Percentiles rank a stretch among this genome's conserved stretches.
Evolutionary conservation across 2,113 vertebrate genomes (phyloP).

Genomic region (Amia ocellicauda): DNA sequence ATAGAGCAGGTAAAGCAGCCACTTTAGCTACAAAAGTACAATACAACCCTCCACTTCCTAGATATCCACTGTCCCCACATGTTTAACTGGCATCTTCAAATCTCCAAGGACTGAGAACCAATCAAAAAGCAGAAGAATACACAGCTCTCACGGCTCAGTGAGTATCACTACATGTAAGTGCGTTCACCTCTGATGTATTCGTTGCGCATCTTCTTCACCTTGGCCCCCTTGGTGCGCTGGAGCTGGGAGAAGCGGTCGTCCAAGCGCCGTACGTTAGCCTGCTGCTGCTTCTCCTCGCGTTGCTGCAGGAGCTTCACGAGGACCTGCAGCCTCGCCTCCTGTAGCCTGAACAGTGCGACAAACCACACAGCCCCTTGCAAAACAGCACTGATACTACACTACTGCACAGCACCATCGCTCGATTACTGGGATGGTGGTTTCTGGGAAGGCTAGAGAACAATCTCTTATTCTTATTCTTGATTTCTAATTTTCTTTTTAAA

Average conservation of each 20-base stretch:
- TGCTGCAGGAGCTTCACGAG: conserved; percentile 65
- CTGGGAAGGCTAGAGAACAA: background rate
- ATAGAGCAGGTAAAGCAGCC: too few species aligned
- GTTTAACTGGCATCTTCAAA: too few species aligned
- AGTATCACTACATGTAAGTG: too few species aligned
- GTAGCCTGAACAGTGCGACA: conserved; percentile 62
- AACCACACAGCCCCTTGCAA: background rate
- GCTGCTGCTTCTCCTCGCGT: conserved; percentile 57
- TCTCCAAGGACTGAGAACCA: too few species aligned
- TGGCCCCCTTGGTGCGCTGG: conserved; percentile 65
- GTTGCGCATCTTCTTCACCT: conserved; percentile 58
- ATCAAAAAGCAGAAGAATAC: background rate
- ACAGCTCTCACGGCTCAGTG: conserved; percentile 36
- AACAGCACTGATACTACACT: background rate
- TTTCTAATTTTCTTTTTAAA: too few species aligned
- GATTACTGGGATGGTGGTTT: background rate
- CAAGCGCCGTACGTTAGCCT: conserved; percentile 54
- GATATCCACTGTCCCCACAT: too few species aligned
- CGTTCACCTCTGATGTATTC: conserved; percentile 51
- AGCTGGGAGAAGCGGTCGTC: conserved; percentile 55
- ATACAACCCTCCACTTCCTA: too few species aligned
- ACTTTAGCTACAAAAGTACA: too few species aligned
- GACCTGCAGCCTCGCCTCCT: conserved; percentile 70
- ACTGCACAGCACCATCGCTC: too few species aligned
- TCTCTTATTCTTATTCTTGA: too few species aligned